Conservation (phyloP, 1,140 invertebrate species). For the Zaprionus inermis region DNA sequence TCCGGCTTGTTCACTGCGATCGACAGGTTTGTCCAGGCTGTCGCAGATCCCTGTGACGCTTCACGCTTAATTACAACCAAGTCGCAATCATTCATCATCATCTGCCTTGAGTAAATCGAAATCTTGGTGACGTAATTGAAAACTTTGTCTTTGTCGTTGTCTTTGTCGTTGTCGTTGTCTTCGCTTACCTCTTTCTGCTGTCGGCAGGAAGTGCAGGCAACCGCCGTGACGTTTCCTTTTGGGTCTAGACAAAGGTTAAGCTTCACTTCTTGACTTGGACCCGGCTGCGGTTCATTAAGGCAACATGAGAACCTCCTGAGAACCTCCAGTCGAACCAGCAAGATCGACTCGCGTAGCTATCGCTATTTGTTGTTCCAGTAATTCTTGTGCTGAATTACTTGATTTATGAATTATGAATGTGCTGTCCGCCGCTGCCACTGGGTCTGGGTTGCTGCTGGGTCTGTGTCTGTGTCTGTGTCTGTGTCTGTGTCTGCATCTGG, state of each 20-base stretch:
- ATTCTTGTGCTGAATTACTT: constrained; percentile 70
- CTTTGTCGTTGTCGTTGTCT: constrained; percentile 27
- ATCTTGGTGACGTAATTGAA: constrained; percentile 39
- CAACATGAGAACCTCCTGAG: constrained; percentile 74
- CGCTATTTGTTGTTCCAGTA: neutral
- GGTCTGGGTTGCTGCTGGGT: neutral
- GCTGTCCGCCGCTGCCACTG: constrained; percentile 41
- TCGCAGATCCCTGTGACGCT: constrained; percentile 56
- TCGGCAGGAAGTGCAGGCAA: constrained; percentile 71
- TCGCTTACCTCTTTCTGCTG: constrained; percentile 12
- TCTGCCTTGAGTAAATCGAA: constrained; percentile 3
- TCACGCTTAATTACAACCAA: constrained; percentile 73
- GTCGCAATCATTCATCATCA: constrained; percentile 33
- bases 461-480: neutral
- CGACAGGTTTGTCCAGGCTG: constrained; percentile 49
- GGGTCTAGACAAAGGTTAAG: constrained; percentile 25
- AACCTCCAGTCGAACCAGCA: constrained; percentile 42
- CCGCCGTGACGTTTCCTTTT: constrained; percentile 75
- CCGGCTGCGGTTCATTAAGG: constrained; percentile 78
- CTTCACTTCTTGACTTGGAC: constrained; percentile 37
- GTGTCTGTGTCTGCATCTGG: constrained; percentile 3
- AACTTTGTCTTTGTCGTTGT: constrained; percentile 2
- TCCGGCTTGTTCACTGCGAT: constrained; percentile 44
- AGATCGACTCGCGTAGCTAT: neutral
- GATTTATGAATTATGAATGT: constrained; percentile 83